A percentile compares a stretch with the other conserved stretches of the same genome.
Conservation (phyloP, 2,797 vertebrate genomes). For the Sebastes matsubarae region DNA sequence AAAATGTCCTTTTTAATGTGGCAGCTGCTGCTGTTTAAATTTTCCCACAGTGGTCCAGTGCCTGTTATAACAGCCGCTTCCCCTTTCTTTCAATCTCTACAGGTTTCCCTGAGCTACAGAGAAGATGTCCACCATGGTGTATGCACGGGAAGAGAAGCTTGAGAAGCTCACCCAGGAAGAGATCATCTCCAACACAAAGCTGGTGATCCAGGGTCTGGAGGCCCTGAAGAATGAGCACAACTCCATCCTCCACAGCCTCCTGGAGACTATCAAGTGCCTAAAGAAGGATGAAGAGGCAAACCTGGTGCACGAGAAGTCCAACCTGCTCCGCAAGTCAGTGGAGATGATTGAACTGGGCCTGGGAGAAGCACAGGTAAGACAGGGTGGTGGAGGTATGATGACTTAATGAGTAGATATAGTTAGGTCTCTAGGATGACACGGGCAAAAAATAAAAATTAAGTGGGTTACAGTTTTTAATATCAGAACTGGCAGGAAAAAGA, state of each 20-base stretch:
- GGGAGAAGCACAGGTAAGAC: slow-evolving; percentile 93
- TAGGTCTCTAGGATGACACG: background rate
- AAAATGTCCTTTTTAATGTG: background rate
- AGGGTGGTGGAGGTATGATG: background rate
- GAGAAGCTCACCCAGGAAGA: slow-evolving; percentile 98
- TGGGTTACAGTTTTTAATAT: background rate
- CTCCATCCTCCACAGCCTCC: slow-evolving; percentile 96
- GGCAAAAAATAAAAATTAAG: background rate
- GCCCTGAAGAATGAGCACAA: slow-evolving; percentile 98
- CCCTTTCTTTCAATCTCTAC: background rate
- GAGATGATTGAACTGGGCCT: slow-evolving; percentile 98
- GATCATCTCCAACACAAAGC: slow-evolving; percentile 97
- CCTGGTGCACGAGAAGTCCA: slow-evolving; percentile 96
- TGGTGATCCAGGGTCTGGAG: slow-evolving; percentile 98
- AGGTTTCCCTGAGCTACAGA: slow-evolving; percentile 75
- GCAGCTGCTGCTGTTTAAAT: background rate
- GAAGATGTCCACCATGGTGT: slow-evolving; percentile 93
- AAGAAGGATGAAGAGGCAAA: slow-evolving; percentile 98
- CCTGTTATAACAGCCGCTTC: background rate
- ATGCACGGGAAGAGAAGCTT: slow-evolving; percentile 92
- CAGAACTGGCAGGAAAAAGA: background rate
- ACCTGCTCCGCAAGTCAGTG: slow-evolving; percentile 94
- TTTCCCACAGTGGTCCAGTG: background rate
- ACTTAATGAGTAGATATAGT: background rate
- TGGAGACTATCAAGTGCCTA: slow-evolving; percentile 98